Base-by-base conservation (phyloP, 2,797 vertebrate species). In the Karalla daura region DNA sequence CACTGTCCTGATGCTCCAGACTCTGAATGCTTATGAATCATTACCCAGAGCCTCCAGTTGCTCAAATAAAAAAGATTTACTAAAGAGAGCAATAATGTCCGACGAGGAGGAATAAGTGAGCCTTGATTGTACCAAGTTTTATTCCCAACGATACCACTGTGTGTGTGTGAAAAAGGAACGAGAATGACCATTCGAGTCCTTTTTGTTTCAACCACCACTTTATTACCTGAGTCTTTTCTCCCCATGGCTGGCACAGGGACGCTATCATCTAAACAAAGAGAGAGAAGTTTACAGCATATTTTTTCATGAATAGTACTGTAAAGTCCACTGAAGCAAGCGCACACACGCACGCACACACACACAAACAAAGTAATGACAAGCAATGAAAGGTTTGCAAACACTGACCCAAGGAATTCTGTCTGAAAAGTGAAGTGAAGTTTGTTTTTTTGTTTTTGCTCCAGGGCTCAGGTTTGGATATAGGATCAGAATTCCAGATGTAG, bases 171-270 rank as follows among this genome's bases (percentile, higher is more conserved):
- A 51, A 43, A 50, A 7, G 0, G 5, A 0, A 27, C 53, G 24
- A 63, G 32, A 13, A 46, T 27, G 44, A 46, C 40, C 20, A 20
- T 27, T 5, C 4, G 5, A 32, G 27, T 54, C 12, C 45, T 24
- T 44, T 46, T n/a, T n/a, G n/a, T n/a, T 55, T 55, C 40, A 4
- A 51, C 80, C 72, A 67, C 66, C 58, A 51, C 73, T 85, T 77
- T 87, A 94, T 98, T 97, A 99, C 97, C 97, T 98, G 97, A 98
- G 89, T 98, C 96, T 91, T 99, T 99, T 90, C 97, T 98, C 86
- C 94, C 96, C 87, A 88, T 92, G 84, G 93, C 77, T 88, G 93
- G 90, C 88, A 95, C 88, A 91, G 94, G 93, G 92, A 94, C 92
- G 91, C 93, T 94, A 94, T 96, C 93, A 96, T 97, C 97, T 99